phyloP scores from a whole-genome alignment of 1,140 invertebrate genomes.

The Oryctes rhinoceros region DNA sequence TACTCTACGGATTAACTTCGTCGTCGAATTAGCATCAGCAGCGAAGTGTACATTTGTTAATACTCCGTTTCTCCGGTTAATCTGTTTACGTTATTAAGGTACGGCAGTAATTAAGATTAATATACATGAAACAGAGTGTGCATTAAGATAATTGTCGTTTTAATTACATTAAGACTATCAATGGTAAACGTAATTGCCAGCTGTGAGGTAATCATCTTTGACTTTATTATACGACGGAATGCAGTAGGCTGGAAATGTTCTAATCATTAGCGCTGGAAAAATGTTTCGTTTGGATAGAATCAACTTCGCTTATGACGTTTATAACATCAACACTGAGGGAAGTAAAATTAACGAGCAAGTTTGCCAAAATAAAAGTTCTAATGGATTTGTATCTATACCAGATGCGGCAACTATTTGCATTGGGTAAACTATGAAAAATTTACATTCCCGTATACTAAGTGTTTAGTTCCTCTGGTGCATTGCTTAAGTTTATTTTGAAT shows the following conservation, averaged over 20 bases:
- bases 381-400: too few relatives aligned
- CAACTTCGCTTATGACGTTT: background rate
- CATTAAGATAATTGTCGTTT: conserved; percentile 37
- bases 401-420: too few relatives aligned
- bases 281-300: background rate
- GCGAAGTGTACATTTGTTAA: conserved; percentile 35
- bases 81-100: conserved; percentile 37
- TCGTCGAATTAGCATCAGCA: conserved; percentile 32
- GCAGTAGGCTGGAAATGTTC: conserved; percentile 8
- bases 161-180: conserved; percentile 32
- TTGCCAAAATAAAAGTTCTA: too few relatives aligned
- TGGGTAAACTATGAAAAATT: too few relatives aligned
- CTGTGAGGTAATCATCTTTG: conserved; percentile 18
- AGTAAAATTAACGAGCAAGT: background rate
- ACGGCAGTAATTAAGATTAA: conserved; percentile 30
- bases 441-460: too few relatives aligned
- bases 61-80: conserved; percentile 24
- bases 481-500: too few relatives aligned
- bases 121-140: conserved; percentile 19
- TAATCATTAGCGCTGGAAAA: conserved; percentile 15
- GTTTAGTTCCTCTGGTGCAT: too few relatives aligned
- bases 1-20: background rate
- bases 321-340: background rate
- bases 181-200: conserved; percentile 14
- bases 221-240: conserved; percentile 21